Percentiles rank a stretch among this genome's conserved stretches.
Conservation (phyloP, 2,113 vertebrate species). For the Danio rerio region DNA sequence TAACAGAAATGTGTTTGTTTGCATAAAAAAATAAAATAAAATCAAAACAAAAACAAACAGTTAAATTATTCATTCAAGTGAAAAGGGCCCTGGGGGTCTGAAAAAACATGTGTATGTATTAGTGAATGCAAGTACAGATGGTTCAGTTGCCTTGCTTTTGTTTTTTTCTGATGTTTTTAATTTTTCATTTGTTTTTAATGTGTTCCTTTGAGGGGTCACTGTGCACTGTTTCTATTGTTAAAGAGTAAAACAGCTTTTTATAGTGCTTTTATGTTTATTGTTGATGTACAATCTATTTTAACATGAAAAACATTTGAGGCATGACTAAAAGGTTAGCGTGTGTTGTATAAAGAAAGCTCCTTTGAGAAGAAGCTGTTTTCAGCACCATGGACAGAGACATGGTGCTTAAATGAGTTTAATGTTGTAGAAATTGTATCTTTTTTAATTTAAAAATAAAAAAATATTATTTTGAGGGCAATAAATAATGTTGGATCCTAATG, state of each 20-base stretch:
- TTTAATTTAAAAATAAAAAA: too few species aligned
- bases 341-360: background rate
- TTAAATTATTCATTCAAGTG: background rate
- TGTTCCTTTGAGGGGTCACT: background rate
- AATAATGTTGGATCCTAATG: too few species aligned
- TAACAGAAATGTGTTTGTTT: background rate
- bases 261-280: background rate
- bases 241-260: background rate
- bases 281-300: background rate
- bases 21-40: background rate
- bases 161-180: background rate
- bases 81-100: background rate
- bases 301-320: background rate
- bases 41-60: background rate
- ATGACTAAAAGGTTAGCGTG: background rate
- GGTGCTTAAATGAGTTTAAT: background rate
- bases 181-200: background rate
- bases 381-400: constrained; percentile 47
- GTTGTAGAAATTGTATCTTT: too few species aligned
- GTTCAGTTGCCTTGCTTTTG: background rate
- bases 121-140: background rate
- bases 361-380: background rate
- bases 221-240: background rate
- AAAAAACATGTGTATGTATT: background rate
- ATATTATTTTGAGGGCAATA: too few species aligned